These are phyloP conservation scores for Lasioglossum pauxillum DNA, from an alignment of 2,888 invertebrate genomes.

Conservation along the genomic window DNA sequence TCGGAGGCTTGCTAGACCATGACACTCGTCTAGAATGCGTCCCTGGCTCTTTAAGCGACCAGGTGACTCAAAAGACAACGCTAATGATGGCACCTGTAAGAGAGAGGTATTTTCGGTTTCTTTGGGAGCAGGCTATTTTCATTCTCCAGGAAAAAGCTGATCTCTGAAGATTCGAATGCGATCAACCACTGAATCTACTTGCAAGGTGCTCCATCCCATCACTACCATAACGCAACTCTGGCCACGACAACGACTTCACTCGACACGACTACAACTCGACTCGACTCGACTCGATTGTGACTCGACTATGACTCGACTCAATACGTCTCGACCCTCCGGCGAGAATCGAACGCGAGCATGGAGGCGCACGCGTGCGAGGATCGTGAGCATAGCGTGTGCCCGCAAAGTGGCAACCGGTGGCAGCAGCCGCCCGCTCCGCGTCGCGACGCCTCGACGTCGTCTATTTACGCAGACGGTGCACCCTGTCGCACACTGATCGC, in stretches of 20 bases:
- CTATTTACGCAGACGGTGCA: constrained; percentile 68
- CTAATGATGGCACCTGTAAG: not conserved
- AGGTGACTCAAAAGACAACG: not conserved
- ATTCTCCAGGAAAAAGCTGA: not conserved
- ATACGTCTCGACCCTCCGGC: not conserved
- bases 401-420: constrained; percentile 75
- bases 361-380: constrained; percentile 56
- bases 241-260: not conserved
- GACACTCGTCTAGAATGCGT: not conserved
- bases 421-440: constrained; percentile 52
- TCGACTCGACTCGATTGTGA: not conserved
- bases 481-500: constrained; percentile 63
- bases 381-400: constrained; percentile 47
- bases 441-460: constrained; percentile 29
- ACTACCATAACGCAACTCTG: not conserved
- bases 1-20: not conserved
- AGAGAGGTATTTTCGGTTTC: no score
- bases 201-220: not conserved
- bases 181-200: not conserved
- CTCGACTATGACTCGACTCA: not conserved
- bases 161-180: not conserved
- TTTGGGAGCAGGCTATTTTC: no score
- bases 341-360: constrained; percentile 43
- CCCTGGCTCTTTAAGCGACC: not conserved
- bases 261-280: not conserved